Conservation (phyloP, 2,113 vertebrate species). For the Elachura formosa region DNA sequence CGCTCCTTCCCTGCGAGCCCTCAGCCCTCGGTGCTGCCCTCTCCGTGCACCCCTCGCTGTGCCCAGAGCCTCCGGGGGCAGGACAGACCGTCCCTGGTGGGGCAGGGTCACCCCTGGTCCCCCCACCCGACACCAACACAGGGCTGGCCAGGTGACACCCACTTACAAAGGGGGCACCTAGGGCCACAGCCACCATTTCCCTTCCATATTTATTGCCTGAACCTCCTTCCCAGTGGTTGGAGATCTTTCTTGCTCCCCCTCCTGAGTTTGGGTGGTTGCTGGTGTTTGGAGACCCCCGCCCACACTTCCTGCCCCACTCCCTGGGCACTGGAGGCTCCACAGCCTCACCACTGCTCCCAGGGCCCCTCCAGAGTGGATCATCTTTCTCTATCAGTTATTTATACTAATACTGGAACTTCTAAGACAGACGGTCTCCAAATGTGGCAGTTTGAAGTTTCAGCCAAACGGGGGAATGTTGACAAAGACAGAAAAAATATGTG, state of each 20-base stretch:
- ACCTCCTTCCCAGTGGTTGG: not conserved
- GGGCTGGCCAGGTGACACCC: not conserved
- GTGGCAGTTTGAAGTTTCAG: not conserved
- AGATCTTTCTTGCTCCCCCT: not conserved
- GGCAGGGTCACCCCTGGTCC: not conserved
- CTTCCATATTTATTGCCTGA: not conserved
- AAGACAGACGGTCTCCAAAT: not conserved
- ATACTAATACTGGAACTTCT: constrained; percentile 5
- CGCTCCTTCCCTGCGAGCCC: rapidly evolving
- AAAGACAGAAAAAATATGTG: not conserved
- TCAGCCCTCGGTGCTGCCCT: not conserved
- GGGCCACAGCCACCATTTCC: not conserved
- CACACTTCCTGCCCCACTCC: not conserved
- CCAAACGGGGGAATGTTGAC: constrained; percentile 27
- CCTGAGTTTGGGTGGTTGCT: not conserved
- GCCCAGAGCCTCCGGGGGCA: not conserved
- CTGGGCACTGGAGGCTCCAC: not conserved
- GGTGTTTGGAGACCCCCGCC: not conserved
- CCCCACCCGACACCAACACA: rapidly evolving
- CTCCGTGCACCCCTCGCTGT: rapidly evolving
- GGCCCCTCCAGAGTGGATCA: not conserved
- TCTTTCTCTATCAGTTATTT: constrained; percentile 35
- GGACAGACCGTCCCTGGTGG: not conserved
- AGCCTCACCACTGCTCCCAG: rapidly evolving
- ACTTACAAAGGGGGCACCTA: rapidly evolving